Evolutionary conservation across 1,140 invertebrate genomes (phyloP).

Genomic region (Onthophagus taurus): DNA sequence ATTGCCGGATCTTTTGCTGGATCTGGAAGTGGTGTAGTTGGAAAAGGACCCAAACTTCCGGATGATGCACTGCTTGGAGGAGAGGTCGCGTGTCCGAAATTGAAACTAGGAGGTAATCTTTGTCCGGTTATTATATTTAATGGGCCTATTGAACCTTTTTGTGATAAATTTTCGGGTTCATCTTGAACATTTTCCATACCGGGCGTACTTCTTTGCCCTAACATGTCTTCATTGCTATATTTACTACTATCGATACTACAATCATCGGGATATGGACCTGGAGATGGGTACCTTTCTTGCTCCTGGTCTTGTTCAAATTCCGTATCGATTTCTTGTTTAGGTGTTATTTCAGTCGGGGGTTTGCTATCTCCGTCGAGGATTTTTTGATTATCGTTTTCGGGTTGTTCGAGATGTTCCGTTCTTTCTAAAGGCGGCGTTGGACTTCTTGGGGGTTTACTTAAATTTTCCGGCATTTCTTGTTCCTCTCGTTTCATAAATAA

Average conservation of each 20-base stretch:
- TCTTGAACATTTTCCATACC: conserved; percentile 55
- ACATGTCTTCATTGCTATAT: conserved; percentile 53
- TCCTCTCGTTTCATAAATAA: conserved; percentile 53
- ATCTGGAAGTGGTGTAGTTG: conserved; percentile 46
- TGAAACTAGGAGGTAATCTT: conserved; percentile 50
- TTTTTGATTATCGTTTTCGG: neutral
- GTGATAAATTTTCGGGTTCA: conserved; percentile 71
- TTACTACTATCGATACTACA: conserved; percentile 63
- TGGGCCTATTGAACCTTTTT: conserved; percentile 54
- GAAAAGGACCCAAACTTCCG: conserved; percentile 48
- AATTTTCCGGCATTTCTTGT: conserved; percentile 70
- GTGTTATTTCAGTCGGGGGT: conserved; percentile 39
- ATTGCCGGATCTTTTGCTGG: conserved; percentile 57
- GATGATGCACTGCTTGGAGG: conserved; percentile 60
- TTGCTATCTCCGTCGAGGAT: conserved; percentile 15
- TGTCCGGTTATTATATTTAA: conserved; percentile 51
- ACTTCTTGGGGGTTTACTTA: conserved; percentile 54
- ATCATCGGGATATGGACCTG: conserved; percentile 57
- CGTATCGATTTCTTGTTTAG: conserved; percentile 54
- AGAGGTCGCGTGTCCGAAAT: conserved; percentile 44
- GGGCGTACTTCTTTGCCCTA: conserved; percentile 50
- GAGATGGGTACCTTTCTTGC: conserved; percentile 47
- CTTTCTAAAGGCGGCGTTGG: conserved; percentile 31
- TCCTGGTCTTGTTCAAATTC: conserved; percentile 53
- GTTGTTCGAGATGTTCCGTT: conserved; percentile 6